Evolutionary conservation across 2,888 invertebrate genomes (phyloP).

Genomic region (Eupithecia pulchellata): DNA sequence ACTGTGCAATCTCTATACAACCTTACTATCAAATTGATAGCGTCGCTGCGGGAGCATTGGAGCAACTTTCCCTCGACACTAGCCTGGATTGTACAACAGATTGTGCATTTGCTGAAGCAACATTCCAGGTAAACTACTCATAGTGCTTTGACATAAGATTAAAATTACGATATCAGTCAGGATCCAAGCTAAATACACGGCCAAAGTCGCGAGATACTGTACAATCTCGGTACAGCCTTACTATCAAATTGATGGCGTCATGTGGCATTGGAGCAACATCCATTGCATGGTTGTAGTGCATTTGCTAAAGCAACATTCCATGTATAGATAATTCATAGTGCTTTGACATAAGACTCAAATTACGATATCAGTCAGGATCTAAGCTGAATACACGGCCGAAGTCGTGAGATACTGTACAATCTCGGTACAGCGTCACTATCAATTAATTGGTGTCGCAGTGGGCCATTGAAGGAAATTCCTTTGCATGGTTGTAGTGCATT

Average conservation of each 20-base stretch:
- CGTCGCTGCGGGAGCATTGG: constrained; percentile 93
- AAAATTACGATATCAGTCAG: no score
- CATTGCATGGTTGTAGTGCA: constrained; percentile 96
- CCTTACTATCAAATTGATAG: constrained; percentile 92
- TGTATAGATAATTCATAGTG: no score
- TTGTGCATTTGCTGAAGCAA: constrained; percentile 86
- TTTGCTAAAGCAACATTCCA: constrained; percentile 75
- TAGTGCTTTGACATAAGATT: no score
- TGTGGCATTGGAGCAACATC: constrained; percentile 95
- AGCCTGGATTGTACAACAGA: constrained; percentile 95
- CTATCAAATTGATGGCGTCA: constrained; percentile 92
- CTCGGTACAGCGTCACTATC: constrained; percentile 91
- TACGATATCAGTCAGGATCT: no score
- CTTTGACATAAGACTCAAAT: no score
- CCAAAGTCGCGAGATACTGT: constrained; percentile 92
- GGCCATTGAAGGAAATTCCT: constrained; percentile 96
- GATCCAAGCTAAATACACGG: constrained; percentile 89
- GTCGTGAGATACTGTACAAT: constrained; percentile 91
- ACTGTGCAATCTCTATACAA: constrained; percentile 91
- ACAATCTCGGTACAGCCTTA: constrained; percentile 91
- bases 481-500: constrained; percentile 93
- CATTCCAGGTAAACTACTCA: constrained; percentile 73
- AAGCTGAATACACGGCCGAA: constrained; percentile 89
- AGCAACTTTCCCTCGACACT: constrained; percentile 95
- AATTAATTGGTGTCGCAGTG: constrained; percentile 93